Percentiles rank a stretch among this genome's conserved stretches.
These are phyloP conservation scores for Daubentonia madagascariensis DNA, from an alignment of 2,113 vertebrate genomes.

Conservation along the genomic window DNA sequence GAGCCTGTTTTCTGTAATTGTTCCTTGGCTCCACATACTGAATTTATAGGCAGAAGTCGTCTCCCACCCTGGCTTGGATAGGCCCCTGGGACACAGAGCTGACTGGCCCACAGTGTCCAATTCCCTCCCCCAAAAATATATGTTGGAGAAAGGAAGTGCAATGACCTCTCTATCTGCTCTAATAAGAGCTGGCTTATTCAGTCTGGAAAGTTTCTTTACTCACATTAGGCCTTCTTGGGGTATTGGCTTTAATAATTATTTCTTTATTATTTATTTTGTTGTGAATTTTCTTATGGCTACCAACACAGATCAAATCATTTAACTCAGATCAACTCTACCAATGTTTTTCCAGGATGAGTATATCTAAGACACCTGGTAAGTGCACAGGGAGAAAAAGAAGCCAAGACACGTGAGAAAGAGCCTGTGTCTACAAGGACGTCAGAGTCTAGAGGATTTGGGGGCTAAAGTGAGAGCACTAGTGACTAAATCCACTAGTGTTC, in stretches of 20 bases:
- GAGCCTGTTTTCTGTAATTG: constrained; percentile 33
- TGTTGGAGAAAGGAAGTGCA: not conserved
- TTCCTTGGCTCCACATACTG: not conserved
- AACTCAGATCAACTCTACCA: not conserved
- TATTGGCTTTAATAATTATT: not conserved
- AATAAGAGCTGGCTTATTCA: not conserved
- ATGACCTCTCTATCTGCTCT: not conserved
- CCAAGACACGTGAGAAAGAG: not conserved
- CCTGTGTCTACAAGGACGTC: not conserved
- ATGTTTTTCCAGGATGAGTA: not conserved
- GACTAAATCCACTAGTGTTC: not conserved
- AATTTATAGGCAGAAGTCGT: not conserved
- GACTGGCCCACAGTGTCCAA: not conserved
- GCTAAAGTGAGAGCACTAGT: not conserved
- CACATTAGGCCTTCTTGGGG: not conserved
- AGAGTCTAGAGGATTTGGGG: not conserved
- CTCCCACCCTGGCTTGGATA: not conserved
- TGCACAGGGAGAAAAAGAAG: not conserved
- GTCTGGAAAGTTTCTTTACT: not conserved
- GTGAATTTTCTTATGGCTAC: not conserved
- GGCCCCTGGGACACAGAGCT: not conserved
- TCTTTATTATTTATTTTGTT: not conserved
- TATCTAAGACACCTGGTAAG: not conserved
- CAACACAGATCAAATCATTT: not conserved
- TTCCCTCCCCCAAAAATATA: not conserved